Conservation (phyloP, 2,113 vertebrate species). For the Colinus virginianus region DNA sequence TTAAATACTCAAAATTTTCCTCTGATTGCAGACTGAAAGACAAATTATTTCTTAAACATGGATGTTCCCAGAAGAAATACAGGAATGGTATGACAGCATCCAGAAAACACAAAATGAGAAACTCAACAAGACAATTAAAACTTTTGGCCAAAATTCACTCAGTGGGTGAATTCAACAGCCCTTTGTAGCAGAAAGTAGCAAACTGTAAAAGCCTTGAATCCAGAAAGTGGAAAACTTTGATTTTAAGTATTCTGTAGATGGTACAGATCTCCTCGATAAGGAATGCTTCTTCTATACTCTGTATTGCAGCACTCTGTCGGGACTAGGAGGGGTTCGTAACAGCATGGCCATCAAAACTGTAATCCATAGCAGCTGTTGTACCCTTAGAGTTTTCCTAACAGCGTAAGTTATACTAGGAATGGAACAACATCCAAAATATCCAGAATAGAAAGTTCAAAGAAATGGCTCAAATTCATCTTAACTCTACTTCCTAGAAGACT, state of each 20-base stretch:
- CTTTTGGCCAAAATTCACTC: slow-evolving; percentile 10
- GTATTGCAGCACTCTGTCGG: not conserved
- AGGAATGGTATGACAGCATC: not conserved
- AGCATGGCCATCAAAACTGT: not conserved
- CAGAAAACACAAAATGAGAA: slow-evolving; percentile 21
- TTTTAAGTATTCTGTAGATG: not conserved
- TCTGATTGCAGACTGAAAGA: slow-evolving; percentile 3
- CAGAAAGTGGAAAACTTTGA: not conserved
- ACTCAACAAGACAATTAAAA: slow-evolving; percentile 11
- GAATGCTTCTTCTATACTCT: not conserved
- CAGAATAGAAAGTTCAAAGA: not conserved
- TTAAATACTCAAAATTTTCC: slow-evolving; percentile 8
- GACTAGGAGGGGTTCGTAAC: not conserved
- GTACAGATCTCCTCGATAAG: not conserved
- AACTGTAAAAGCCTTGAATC: not conserved
- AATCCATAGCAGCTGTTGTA: not conserved
- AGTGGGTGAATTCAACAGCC: not conserved
- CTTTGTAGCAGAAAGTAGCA: not conserved
- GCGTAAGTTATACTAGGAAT: not conserved
- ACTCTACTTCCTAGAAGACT: not conserved
- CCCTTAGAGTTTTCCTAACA: not conserved
- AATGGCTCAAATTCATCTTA: not conserved
- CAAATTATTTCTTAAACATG: slow-evolving; percentile 21
- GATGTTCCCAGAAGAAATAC: slow-evolving; percentile 18
- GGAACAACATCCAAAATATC: not conserved